These are phyloP conservation scores for Caenorhabditis auriculariae DNA, from an alignment of 2,888 invertebrate species.

Conservation along the genomic window DNA sequence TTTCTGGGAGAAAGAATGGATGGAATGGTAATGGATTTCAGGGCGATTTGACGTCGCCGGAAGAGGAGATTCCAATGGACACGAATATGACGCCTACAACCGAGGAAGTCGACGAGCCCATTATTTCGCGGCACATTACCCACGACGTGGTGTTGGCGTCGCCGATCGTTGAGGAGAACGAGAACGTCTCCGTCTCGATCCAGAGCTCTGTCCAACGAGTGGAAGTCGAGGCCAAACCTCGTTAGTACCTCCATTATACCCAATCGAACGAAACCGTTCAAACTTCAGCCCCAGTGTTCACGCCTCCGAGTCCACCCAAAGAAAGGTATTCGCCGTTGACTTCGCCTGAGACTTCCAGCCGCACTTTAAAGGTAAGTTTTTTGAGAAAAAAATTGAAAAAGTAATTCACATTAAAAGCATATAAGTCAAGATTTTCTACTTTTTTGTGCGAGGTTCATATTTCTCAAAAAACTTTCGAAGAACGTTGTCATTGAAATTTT, in stretches of 20 bases:
- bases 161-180: conserved; percentile 27
- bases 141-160: conserved; percentile 19
- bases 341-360: too few relatives aligned
- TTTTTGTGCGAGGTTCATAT: too few relatives aligned
- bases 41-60: conserved; percentile 42
- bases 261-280: conserved; percentile 4
- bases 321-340: conserved; percentile 15
- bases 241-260: too few relatives aligned
- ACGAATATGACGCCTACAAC: conserved; percentile 35
- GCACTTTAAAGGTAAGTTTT: too few relatives aligned
- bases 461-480: too few relatives aligned
- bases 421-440: too few relatives aligned
- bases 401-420: too few relatives aligned
- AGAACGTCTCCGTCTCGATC: conserved; percentile 17
- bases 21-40: too few relatives aligned
- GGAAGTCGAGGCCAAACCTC: too few relatives aligned
- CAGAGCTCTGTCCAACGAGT: too few relatives aligned
- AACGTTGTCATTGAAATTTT: not conserved
- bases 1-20: too few relatives aligned
- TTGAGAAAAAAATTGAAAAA: too few relatives aligned
- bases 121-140: conserved; percentile 20
- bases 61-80: conserved; percentile 51
- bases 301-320: conserved; percentile 28
- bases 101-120: conserved; percentile 20
- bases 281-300: conserved; percentile 19